Evolutionary conservation across 1,140 invertebrate genomes (phyloP).

Genomic region (Cheumatopsyche charites): DNA sequence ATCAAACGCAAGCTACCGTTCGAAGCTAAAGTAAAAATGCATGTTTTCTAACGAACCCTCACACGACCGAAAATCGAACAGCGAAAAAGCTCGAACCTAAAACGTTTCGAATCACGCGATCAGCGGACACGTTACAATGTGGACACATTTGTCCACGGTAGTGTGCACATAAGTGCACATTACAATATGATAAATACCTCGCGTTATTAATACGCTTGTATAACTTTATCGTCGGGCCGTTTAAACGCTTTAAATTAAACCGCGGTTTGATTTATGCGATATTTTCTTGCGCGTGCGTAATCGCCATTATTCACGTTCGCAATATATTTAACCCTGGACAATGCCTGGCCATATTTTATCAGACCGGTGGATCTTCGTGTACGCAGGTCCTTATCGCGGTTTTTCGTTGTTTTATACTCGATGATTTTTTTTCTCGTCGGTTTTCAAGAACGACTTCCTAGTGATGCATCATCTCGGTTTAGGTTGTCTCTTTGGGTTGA

Average conservation of each 20-base stretch:
- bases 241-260: conserved; percentile 42
- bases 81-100: no score
- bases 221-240: conserved; percentile 38
- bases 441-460: no score
- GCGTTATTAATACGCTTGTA: conserved; percentile 26
- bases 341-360: no score
- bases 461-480: no score
- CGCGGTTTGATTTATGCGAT: conserved; percentile 39
- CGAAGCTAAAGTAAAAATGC: neutral
- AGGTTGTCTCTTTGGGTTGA: no score
- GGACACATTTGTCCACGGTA: neutral
- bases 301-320: conserved; percentile 43
- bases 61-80: neutral
- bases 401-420: no score
- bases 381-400: neutral
- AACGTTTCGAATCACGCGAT: conserved; percentile 14
- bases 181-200: neutral
- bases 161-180: neutral
- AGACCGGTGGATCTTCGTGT: no score
- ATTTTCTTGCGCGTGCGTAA: conserved; percentile 40
- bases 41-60: neutral
- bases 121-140: neutral
- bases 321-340: conserved; percentile 39
- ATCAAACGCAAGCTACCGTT: no score
- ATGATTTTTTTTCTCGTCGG: no score